These are phyloP conservation scores for Lacanobia oleracea DNA, from an alignment of 2,888 invertebrate genomes.

Conservation along the genomic window DNA sequence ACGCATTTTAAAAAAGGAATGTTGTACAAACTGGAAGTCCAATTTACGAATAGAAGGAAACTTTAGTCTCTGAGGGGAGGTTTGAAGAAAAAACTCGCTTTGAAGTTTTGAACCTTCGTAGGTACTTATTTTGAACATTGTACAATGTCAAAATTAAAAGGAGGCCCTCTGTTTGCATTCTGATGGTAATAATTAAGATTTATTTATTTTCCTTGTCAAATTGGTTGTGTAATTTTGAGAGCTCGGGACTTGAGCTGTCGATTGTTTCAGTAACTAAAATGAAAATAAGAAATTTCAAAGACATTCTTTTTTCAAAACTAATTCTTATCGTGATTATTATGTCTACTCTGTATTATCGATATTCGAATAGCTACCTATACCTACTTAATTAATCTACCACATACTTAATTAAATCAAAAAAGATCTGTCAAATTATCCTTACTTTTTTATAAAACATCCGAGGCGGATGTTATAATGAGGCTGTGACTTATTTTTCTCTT, in stretches of 20 bases:
- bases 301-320: background rate
- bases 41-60: slow-evolving; percentile 46
- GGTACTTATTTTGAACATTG: slow-evolving; percentile 42
- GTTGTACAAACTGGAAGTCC: slow-evolving; percentile 37
- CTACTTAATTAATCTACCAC: too few relatives aligned
- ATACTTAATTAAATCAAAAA: background rate
- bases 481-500: slow-evolving; percentile 17
- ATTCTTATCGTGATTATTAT: slow-evolving; percentile 7
- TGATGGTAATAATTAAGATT: slow-evolving; percentile 46
- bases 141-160: slow-evolving; percentile 59
- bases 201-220: slow-evolving; percentile 16
- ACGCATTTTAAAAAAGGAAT: slow-evolving; percentile 24
- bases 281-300: too few relatives aligned
- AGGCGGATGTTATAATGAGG: slow-evolving; percentile 32
- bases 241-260: background rate
- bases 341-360: background rate
- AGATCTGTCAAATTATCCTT: slow-evolving; percentile 26
- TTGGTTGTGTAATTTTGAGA: slow-evolving; percentile 10
- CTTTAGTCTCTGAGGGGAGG: slow-evolving; percentile 40
- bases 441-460: slow-evolving; percentile 27
- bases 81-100: slow-evolving; percentile 62
- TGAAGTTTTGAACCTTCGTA: slow-evolving; percentile 56
- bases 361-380: background rate
- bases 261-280: background rate
- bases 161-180: slow-evolving; percentile 41